Percentiles rank a stretch among this genome's conserved stretches.
Conservation (phyloP, 2,888 invertebrate genomes). For the Trachelus stipa region DNA sequence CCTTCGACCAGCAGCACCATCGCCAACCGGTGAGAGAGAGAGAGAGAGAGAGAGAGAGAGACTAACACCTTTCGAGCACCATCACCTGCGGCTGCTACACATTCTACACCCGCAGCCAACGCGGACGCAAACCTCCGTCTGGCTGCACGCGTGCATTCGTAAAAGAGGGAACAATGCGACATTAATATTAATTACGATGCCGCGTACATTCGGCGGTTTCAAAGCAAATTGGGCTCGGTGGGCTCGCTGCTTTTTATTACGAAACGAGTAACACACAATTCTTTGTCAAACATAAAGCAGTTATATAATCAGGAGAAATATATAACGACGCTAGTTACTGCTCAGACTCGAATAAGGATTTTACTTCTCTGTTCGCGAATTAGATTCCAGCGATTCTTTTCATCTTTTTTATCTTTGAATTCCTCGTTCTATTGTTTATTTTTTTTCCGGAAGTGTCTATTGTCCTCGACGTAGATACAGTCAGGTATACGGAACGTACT, state of each 20-base stretch:
- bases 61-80: background rate
- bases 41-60: too few relatives aligned
- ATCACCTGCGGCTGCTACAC: background rate
- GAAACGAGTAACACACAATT: background rate
- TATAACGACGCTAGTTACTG: background rate
- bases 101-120: background rate
- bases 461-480: background rate
- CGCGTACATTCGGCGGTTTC: conserved; percentile 25
- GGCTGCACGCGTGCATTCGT: background rate
- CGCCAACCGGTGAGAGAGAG: too few relatives aligned
- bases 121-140: background rate
- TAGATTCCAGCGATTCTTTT: background rate
- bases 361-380: background rate
- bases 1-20: background rate
- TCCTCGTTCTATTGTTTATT: too few relatives aligned
- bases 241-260: background rate
- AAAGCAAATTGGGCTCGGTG: conserved; percentile 16
- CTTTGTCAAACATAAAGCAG: background rate
- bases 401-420: background rate
- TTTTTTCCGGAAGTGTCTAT: background rate
- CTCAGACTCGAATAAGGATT: background rate
- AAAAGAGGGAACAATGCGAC: conserved; percentile 33
- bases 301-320: background rate
- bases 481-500: background rate
- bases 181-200: conserved; percentile 55